A percentile compares a stretch with the other conserved stretches of the same genome.
Evolutionary conservation across 2,888 invertebrate genomes (phyloP).

Genomic region (Eurytoma californica): DNA sequence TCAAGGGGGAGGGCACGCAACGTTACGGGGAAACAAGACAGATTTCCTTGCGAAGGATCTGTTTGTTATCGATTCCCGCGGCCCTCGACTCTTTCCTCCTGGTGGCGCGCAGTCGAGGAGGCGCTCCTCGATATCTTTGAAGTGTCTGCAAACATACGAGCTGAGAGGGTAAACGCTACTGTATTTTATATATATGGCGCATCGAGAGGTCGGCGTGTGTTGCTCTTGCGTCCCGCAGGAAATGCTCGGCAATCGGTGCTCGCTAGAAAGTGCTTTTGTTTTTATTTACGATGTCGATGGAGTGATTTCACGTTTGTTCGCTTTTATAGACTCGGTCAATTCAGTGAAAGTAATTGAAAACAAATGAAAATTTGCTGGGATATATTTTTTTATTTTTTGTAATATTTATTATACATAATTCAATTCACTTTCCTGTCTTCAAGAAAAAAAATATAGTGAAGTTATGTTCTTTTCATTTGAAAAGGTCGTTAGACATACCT

Average conservation of each 20-base stretch:
- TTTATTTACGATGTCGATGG: conserved; percentile 53
- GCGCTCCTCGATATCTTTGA: conserved; percentile 64
- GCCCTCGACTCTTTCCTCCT: conserved; percentile 12
- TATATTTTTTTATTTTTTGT: neutral
- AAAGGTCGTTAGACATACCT: no score
- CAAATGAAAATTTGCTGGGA: neutral
- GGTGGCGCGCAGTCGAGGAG: neutral
- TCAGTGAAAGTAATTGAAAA: conserved; percentile 16
- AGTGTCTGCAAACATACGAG: conserved; percentile 64
- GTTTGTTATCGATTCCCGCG: conserved; percentile 50
- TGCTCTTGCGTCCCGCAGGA: conserved; percentile 64
- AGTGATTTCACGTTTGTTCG: neutral
- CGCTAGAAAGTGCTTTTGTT: conserved; percentile 45
- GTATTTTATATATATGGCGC: conserved; percentile 12
- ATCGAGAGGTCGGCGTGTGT: neutral
- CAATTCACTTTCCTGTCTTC: no score
- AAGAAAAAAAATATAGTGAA: no score
- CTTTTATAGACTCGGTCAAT: neutral
- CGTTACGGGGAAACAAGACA: conserved; percentile 21
- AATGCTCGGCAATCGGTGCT: conserved; percentile 57
- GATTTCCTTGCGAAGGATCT: conserved; percentile 35
- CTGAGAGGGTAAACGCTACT: neutral
- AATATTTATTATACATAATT: no score
- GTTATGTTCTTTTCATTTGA: no score
- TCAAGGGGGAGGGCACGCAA: neutral